Evolutionary conservation across 2,113 vertebrate genomes (phyloP).

Genomic region (Trachemys scripta): DNA sequence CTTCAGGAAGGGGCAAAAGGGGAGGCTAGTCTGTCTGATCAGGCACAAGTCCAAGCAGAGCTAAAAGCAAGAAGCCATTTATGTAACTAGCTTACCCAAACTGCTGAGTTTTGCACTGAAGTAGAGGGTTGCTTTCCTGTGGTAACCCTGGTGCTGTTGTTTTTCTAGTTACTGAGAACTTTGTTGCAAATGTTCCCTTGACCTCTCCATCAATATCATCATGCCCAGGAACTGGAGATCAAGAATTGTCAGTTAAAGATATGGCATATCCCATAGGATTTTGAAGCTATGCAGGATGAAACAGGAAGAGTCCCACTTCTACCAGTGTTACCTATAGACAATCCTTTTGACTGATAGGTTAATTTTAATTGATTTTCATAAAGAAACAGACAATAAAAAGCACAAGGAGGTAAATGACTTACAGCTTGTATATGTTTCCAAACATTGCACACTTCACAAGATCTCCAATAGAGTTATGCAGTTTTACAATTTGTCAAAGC

Average conservation of each 20-base stretch:
- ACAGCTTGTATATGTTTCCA: too few species aligned
- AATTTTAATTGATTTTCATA: too few species aligned
- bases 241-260: neutral
- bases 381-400: too few species aligned
- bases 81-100: neutral
- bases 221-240: neutral
- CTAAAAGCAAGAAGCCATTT: neutral
- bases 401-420: too few species aligned
- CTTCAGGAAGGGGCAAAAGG: neutral
- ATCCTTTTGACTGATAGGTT: too few species aligned
- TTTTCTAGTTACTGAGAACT: fast-evolving
- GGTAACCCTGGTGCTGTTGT: neutral
- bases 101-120: neutral
- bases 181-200: neutral
- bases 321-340: too few species aligned
- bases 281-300: too few species aligned
- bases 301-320: too few species aligned
- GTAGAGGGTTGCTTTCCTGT: neutral
- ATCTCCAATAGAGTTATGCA: too few species aligned
- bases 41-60: neutral
- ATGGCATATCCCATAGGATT: neutral
- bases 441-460: too few species aligned
- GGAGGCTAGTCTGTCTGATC: neutral
- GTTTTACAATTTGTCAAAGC: too few species aligned
- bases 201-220: neutral